These are phyloP conservation scores for Ceriagrion tenellum DNA, from an alignment of 2,888 invertebrate genomes.

Conservation along the genomic window DNA sequence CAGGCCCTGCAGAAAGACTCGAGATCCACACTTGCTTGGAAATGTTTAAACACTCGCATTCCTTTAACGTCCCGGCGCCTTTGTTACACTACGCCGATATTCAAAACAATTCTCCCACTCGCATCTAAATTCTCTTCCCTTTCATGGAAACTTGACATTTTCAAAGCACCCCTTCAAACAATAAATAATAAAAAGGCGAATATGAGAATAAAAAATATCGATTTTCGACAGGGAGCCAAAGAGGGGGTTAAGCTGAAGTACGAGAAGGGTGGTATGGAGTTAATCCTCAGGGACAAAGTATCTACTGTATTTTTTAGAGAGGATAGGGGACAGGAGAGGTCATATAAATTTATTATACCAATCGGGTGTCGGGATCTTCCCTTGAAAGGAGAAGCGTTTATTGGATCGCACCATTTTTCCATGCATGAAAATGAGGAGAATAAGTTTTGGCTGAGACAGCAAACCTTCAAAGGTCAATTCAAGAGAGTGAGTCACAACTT, in stretches of 20 bases:
- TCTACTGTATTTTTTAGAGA: not conserved
- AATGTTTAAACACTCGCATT: not conserved
- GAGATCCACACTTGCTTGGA: not conserved
- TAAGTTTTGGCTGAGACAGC: not conserved
- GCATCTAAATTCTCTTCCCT: not conserved
- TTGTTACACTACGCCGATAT: not conserved
- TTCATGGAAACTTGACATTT: conserved; percentile 5
- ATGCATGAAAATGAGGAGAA: conserved; percentile 16
- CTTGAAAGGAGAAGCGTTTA: not conserved
- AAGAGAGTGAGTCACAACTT: not conserved
- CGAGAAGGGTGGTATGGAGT: not conserved
- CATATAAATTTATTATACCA: not conserved
- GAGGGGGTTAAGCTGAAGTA: not conserved
- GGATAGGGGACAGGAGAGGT: not conserved
- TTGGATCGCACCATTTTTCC: not conserved
- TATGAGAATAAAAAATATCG: conserved; percentile 29
- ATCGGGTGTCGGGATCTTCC: not conserved
- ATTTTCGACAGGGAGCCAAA: not conserved
- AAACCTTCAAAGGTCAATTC: not conserved
- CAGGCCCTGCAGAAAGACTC: not conserved
- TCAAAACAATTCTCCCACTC: not conserved
- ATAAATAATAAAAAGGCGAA: not conserved
- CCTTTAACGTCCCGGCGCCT: not conserved
- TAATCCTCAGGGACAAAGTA: not conserved
- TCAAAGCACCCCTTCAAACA: not conserved